These are phyloP conservation scores for Centroberyx gerrardi DNA, from an alignment of 2,797 vertebrate genomes.

Conservation along the genomic window DNA sequence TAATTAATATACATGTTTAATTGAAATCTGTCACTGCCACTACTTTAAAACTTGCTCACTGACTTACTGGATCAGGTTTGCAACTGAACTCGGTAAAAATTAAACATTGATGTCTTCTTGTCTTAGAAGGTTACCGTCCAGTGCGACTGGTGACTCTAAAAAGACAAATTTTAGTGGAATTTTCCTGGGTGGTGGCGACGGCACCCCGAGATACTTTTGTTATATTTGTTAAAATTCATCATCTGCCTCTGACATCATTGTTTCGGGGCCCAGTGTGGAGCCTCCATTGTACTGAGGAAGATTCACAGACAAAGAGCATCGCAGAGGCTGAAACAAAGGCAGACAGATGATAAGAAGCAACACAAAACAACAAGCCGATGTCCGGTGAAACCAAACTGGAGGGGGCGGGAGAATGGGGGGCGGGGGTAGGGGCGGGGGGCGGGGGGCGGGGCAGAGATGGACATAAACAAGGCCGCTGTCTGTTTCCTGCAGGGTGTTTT, in stretches of 20 bases:
- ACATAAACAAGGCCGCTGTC: constrained; percentile 61
- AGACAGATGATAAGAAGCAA: constrained; percentile 55
- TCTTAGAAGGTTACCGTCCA: too few relatives aligned
- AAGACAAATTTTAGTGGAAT: too few relatives aligned
- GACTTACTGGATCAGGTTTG: too few relatives aligned
- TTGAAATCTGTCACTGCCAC: too few relatives aligned
- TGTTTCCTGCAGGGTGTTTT: constrained; percentile 48
- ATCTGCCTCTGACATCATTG: constrained; percentile 19
- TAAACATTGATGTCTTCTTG: too few relatives aligned
- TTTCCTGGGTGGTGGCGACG: constrained; percentile 4
- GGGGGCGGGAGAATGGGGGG: neutral
- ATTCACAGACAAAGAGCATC: constrained; percentile 63
- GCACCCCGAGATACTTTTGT: constrained; percentile 12
- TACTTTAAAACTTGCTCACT: too few relatives aligned
- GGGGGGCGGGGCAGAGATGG: constrained; percentile 29
- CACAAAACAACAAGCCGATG: constrained; percentile 66
- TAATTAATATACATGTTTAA: too few relatives aligned
- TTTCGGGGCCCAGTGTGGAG: constrained; percentile 52
- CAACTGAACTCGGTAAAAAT: too few relatives aligned
- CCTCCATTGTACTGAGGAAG: constrained; percentile 59
- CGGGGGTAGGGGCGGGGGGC: neutral
- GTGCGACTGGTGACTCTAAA: too few relatives aligned
- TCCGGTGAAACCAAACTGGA: constrained; percentile 43
- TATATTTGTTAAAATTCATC: constrained; percentile 41
- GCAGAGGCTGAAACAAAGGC: constrained; percentile 69